Percentiles rank a stretch among this genome's conserved stretches.
Conservation (phyloP, 2,113 vertebrate genomes). For the Oryzias melastigma region DNA sequence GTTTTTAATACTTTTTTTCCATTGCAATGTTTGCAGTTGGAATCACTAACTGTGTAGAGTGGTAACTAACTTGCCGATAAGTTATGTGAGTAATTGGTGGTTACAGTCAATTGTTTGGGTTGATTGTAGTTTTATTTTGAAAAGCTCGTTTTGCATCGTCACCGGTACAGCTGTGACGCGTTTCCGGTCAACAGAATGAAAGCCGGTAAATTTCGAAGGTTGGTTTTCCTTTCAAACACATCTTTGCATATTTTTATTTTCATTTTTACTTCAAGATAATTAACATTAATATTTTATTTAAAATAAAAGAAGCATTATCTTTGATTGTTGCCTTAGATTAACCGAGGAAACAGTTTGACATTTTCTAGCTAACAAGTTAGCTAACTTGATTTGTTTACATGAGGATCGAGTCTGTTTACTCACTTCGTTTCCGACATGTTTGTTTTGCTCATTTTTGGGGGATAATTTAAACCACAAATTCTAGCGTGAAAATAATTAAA, state of each 20-base stretch:
- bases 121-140: too few relatives aligned
- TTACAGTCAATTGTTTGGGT: too few relatives aligned
- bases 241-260: rapidly evolving
- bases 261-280: background rate
- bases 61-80: too few relatives aligned
- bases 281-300: background rate
- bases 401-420: background rate
- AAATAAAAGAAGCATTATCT: background rate
- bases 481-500: too few relatives aligned
- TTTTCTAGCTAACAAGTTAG: background rate
- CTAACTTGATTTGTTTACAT: conserved; percentile 46
- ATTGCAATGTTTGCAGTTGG: too few relatives aligned
- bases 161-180: background rate
- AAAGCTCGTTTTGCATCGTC: conserved; percentile 3
- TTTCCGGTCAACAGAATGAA: background rate
- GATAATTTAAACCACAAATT: background rate
- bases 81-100: too few relatives aligned
- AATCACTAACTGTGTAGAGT: too few relatives aligned
- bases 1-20: too few relatives aligned
- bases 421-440: background rate
- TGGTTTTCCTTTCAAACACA: background rate
- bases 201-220: conserved; percentile 19
- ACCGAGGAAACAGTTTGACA: background rate
- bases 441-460: background rate
- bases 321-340: background rate